These are phyloP conservation scores for Ganaspis brasiliensis DNA, from an alignment of 2,888 invertebrate genomes.

Conservation along the genomic window DNA sequence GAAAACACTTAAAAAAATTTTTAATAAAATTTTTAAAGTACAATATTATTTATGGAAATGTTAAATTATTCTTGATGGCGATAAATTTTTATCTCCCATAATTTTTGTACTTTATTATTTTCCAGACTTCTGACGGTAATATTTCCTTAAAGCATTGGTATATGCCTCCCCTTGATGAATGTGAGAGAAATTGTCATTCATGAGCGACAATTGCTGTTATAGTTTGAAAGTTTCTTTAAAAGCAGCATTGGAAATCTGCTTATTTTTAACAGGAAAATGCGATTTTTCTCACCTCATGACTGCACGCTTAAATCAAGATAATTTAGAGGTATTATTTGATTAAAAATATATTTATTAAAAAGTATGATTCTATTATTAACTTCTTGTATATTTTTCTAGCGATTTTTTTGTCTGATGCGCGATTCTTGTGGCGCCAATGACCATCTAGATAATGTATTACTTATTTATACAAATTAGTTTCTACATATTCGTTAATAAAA, in stretches of 20 bases:
- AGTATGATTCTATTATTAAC: no score
- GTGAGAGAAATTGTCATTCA: not conserved
- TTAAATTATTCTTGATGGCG: no score
- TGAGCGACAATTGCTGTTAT: not conserved
- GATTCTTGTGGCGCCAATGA: no score
- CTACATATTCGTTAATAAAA: no score
- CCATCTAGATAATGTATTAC: no score
- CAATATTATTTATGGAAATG: no score
- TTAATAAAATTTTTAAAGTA: no score
- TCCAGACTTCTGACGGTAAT: not conserved
- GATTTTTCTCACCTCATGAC: not conserved
- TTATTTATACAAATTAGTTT: no score
- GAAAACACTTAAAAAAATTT: constrained; percentile 45
- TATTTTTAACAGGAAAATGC: not conserved
- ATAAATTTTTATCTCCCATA: not conserved
- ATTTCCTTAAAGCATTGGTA: not conserved
- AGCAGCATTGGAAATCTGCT: not conserved
- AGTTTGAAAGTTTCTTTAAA: not conserved
- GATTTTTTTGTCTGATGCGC: no score
- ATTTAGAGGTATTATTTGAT: not conserved
- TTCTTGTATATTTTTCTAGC: no score
- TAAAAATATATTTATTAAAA: no score
- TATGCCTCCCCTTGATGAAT: not conserved
- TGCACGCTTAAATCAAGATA: not conserved
- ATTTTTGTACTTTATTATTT: not conserved